A percentile compares a stretch with the other conserved stretches of the same genome.
Conservation (phyloP, 2,888 invertebrate genomes). For the Cinara cedri region DNA sequence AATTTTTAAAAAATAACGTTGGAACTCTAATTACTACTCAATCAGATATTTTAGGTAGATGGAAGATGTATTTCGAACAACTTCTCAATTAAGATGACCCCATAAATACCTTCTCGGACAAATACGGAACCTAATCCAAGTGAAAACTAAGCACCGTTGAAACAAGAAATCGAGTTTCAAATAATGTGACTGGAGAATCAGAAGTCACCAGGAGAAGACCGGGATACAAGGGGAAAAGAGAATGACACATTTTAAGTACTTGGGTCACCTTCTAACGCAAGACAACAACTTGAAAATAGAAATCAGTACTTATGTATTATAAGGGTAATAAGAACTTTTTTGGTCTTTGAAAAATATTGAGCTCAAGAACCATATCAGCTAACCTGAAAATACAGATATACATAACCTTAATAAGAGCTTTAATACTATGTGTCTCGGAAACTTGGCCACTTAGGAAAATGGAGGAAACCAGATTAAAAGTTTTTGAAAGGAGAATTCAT, state of each 20-base stretch:
- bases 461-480: too few species aligned
- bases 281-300: background rate
- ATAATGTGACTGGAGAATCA: slow-evolving; percentile 20
- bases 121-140: slow-evolving; percentile 16
- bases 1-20: background rate
- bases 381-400: too few species aligned
- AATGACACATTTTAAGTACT: background rate
- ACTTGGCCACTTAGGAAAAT: too few species aligned
- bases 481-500: too few species aligned
- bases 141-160: slow-evolving; percentile 13
- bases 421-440: too few species aligned
- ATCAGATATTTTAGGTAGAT: slow-evolving; percentile 10
- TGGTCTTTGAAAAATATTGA: too few species aligned
- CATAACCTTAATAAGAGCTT: too few species aligned
- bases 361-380: too few species aligned
- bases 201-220: slow-evolving; percentile 3
- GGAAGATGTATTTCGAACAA: slow-evolving; percentile 2
- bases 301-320: background rate
- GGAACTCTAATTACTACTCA: background rate
- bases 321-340: too few species aligned
- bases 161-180: slow-evolving; percentile 31
- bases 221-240: slow-evolving; percentile 23
- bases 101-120: background rate
- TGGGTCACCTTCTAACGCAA: too few species aligned
- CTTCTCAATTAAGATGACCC: background rate